Conservation (phyloP, 2,113 vertebrate genomes). For the Poicephalus gulielmi region DNA sequence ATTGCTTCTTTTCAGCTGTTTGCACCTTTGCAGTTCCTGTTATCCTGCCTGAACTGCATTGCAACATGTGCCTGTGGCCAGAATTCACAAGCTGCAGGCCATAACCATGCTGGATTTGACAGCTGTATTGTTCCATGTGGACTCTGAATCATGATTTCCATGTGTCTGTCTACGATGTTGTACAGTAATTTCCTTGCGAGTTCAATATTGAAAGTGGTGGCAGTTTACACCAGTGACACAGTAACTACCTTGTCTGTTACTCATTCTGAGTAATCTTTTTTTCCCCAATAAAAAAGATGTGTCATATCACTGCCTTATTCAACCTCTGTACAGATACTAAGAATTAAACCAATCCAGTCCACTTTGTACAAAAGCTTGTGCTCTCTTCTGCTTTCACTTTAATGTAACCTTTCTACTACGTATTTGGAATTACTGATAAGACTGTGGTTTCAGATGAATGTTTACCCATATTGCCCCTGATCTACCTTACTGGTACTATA, state of each 20-base stretch:
- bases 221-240: not conserved
- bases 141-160: not conserved
- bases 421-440: constrained; percentile 3
- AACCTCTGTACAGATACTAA: not conserved
- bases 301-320: not conserved
- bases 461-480: not conserved
- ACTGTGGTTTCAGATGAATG: not conserved
- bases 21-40: not conserved
- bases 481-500: not conserved
- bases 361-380: not conserved
- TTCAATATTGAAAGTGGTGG: constrained; percentile 45
- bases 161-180: not conserved
- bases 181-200: not conserved
- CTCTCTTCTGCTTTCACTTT: not conserved
- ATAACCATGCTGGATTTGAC: not conserved
- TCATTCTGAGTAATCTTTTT: not conserved
- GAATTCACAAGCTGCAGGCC: not conserved
- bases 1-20: not conserved
- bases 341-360: not conserved
- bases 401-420: constrained; percentile 29
- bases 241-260: not conserved
- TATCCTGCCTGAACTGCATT: not conserved
- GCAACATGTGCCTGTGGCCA: not conserved
- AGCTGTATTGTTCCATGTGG: not conserved
- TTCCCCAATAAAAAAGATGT: not conserved